Percentiles rank a stretch among this genome's conserved stretches.
phyloP scores from a whole-genome alignment of 2,888 invertebrate genomes.

The Diloba caeruleocephala region DNA sequence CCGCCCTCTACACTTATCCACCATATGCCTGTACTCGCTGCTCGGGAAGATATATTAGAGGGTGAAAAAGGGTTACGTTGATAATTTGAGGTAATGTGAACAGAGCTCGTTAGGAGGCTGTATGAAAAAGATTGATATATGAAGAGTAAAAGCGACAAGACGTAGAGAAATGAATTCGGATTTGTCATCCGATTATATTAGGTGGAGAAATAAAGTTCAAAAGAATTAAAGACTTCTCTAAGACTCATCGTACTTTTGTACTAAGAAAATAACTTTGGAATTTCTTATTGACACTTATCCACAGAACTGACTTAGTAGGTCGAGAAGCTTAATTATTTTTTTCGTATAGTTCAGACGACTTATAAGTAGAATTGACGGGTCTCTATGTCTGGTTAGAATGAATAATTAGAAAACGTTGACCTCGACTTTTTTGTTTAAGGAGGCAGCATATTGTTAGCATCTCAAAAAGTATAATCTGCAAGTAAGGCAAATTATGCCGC shows the following conservation, averaged over 20 bases:
- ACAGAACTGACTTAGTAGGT: neutral
- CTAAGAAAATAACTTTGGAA: neutral
- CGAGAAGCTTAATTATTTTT: too few relatives aligned
- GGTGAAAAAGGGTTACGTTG: conserved; percentile 47
- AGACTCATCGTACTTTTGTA: neutral
- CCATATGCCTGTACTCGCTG: conserved; percentile 26
- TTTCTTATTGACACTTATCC: neutral
- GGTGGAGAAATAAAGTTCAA: neutral
- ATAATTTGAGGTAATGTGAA: conserved; percentile 52
- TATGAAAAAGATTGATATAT: conserved; percentile 47
- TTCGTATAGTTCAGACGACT: neutral
- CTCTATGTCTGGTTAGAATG: too few relatives aligned
- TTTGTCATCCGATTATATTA: conserved; percentile 26
- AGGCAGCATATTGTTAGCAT: neutral
- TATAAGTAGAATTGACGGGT: too few relatives aligned
- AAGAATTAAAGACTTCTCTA: conserved; percentile 1
- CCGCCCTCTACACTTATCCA: conserved; percentile 33
- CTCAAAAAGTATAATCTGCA: neutral
- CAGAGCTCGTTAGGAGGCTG: conserved; percentile 36
- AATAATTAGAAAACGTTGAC: too few relatives aligned
- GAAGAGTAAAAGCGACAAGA: conserved; percentile 29
- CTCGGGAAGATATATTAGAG: conserved; percentile 50
- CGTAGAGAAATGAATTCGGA: conserved; percentile 26
- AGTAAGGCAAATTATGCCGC: neutral
- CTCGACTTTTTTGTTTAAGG: neutral